Percentiles rank a stretch among this genome's conserved stretches.
Evolutionary conservation across 2,888 invertebrate genomes (phyloP).

Genomic region (Mythimna loreyi): DNA sequence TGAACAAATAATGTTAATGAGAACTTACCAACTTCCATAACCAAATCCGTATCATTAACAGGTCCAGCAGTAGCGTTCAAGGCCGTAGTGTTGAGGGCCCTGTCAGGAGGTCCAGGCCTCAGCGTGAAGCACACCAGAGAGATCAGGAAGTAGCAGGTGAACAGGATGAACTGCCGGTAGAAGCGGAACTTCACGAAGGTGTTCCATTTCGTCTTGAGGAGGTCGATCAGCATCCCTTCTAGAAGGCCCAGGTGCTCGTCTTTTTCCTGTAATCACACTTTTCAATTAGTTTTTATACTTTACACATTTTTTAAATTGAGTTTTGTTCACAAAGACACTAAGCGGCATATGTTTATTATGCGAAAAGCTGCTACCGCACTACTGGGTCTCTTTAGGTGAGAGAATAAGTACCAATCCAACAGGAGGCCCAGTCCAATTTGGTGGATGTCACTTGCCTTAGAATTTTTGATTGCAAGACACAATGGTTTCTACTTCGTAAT

Average conservation of each 20-base stretch:
- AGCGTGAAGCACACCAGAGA: conserved; percentile 97
- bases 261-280: conserved; percentile 93
- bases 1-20: no score
- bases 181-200: conserved; percentile 98
- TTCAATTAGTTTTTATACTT: no score
- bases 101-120: conserved; percentile 95
- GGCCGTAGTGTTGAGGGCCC: conserved; percentile 78
- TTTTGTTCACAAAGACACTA: no score
- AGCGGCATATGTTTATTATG: no score
- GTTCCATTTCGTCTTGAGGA: conserved; percentile 99
- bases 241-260: conserved; percentile 98
- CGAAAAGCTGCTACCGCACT: no score
- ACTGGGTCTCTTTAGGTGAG: no score
- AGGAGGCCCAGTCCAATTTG: no score
- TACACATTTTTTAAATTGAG: no score
- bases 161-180: conserved; percentile 97
- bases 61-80: conserved; percentile 78
- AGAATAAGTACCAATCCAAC: no score
- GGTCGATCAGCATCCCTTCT: conserved; percentile 98
- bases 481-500: no score
- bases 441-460: no score
- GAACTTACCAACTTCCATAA: conserved; percentile 77
- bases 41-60: conserved; percentile 79
- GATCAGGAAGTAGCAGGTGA: conserved; percentile 97
- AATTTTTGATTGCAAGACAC: no score